Base-by-base conservation (phyloP, 1,140 invertebrate genomes). In the Euschistus heros region DNA sequence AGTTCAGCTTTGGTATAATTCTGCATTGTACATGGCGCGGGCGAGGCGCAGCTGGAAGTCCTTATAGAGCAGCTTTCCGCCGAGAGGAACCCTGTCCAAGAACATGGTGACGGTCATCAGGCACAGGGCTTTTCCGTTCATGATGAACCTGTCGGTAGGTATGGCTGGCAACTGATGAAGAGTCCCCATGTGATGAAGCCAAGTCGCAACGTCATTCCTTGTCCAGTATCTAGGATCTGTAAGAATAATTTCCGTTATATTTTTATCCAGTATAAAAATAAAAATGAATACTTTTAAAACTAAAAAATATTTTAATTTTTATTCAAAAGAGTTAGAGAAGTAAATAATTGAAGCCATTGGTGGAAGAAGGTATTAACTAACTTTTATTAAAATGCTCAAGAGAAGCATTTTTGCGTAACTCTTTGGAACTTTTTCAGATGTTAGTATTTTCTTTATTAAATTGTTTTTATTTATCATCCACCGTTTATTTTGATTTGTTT, bases 111-210 rank as follows among this genome's bases (percentile, higher is more conserved):
- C 75, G 22, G 80, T 81, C 86, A 88, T 88, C 50, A 88, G 78
- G 68, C 86, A 88, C 3, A 88, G 75, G 5, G 85, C 86, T 74
- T 88, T 88, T 26, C 86, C 86, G 73, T 88, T 88, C 86, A 88
- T 88, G 2, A 82, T 79, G 73, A 88, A 88, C 63, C 86, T 74
- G 46, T 82, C 82, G 61, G 73, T 74, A 62, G 71, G 77, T 65
- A 81, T 79, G 65, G 75, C 76, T 18, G 80, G 82, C 0, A 86
- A 75, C 1, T 79, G 78, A 67, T 86, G 85, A 5, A 79, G 76
- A 0, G 77, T 74, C 0, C 82, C 78, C 72, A 85, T 80, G 67
- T 77, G 74, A 33, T 78, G 75, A 0, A 85, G 71, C 86, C 86
- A 88, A 64, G 77, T 74, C 61, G 79, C 80, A 0, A 88, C 86